A percentile compares a stretch with the other conserved stretches of the same genome.
Conservation (phyloP, 2,797 vertebrate species). For the Oreochromis grahami region DNA sequence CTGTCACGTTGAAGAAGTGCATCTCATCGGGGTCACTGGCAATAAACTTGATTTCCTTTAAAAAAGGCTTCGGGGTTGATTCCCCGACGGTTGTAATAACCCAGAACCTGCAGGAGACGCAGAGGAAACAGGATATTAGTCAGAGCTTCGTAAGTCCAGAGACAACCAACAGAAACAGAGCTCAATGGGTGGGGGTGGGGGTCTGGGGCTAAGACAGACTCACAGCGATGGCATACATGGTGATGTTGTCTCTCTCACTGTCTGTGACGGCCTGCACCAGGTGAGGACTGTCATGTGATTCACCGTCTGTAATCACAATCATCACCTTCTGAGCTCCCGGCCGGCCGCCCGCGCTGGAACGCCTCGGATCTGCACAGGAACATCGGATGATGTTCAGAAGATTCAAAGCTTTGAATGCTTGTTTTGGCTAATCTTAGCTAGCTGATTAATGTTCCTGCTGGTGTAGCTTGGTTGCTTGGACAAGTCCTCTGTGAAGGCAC, state of each 20-base stretch:
- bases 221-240: conserved; percentile 94
- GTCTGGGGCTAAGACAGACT: conserved; percentile 49
- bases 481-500: not conserved
- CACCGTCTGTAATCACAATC: conserved; percentile 97
- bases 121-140: not conserved
- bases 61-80: conserved; percentile 90
- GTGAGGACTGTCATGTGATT: conserved; percentile 93
- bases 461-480: not conserved
- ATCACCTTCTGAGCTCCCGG: conserved; percentile 94
- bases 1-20: conserved; percentile 93
- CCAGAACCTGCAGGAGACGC: conserved; percentile 79
- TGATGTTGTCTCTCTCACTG: conserved; percentile 91
- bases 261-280: conserved; percentile 84
- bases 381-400: not conserved
- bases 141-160: not conserved
- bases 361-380: conserved; percentile 79
- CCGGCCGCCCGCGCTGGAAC: conserved; percentile 92
- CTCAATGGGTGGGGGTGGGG: rapidly evolving
- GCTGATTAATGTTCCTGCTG: not conserved
- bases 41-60: conserved; percentile 93
- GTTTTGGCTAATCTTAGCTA: not conserved
- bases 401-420: not conserved
- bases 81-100: conserved; percentile 91
- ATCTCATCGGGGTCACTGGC: conserved; percentile 93
- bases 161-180: not conserved